Evolutionary conservation across 1,140 invertebrate genomes (phyloP).

Genomic region (Chionoecetes opilio): DNA sequence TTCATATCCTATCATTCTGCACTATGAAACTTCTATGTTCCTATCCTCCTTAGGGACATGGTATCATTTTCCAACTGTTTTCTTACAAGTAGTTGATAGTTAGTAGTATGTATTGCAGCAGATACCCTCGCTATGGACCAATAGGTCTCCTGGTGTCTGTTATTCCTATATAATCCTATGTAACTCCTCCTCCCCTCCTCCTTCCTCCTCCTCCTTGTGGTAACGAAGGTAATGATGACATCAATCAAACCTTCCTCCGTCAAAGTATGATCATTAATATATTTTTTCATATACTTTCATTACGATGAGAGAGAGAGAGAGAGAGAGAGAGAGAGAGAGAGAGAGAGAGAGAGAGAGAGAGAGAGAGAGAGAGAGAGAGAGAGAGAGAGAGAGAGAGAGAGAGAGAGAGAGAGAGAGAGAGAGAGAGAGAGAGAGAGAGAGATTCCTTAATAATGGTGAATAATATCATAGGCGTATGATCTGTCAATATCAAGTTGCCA

Average conservation of each 20-base stretch:
- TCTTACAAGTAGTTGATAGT: no score
- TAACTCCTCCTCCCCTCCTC: neutral
- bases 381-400: constrained; percentile 48
- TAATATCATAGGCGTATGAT: neutral
- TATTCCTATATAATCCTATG: no score
- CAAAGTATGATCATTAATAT: constrained; percentile 37
- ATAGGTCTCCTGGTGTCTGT: no score
- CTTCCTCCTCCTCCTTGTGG: neutral
- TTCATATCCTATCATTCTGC: no score
- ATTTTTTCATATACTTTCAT: neutral
- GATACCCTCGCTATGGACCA: no score
- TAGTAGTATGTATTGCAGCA: no score
- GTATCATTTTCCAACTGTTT: no score
- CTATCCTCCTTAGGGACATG: no score
- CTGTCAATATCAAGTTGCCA: constrained; percentile 52
- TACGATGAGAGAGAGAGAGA: no score
- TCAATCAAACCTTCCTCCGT: neutral
- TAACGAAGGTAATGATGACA: constrained; percentile 20
- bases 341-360: constrained; percentile 55
- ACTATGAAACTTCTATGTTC: no score
- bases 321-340: no score
- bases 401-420: constrained; percentile 50
- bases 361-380: constrained; percentile 48
- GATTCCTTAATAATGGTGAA: neutral
- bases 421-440: constrained; percentile 36